phyloP scores from a whole-genome alignment of 2,888 invertebrate species.

The Synanthedon vespiformis region DNA sequence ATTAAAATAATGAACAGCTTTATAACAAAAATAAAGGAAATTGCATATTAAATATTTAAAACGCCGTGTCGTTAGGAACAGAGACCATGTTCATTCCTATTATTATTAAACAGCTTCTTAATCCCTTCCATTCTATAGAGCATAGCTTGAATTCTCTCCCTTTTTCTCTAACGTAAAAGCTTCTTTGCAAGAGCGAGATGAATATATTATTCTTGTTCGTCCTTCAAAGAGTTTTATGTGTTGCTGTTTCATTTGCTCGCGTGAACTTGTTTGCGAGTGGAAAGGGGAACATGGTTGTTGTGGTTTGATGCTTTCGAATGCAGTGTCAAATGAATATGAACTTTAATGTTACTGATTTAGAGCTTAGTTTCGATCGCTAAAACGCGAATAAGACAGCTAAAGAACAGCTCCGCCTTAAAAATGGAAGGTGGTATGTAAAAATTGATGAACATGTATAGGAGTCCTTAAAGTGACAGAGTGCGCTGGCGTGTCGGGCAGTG shows the following conservation, averaged over 20 bases:
- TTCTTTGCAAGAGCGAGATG: slow-evolving; percentile 26
- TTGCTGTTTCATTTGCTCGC: slow-evolving; percentile 45
- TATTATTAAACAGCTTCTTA: slow-evolving; percentile 65
- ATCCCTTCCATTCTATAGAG: slow-evolving; percentile 40
- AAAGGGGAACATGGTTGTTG: slow-evolving; percentile 47
- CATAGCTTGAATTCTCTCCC: slow-evolving; percentile 30
- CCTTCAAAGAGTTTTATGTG: slow-evolving; percentile 18
- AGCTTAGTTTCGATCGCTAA: slow-evolving; percentile 13
- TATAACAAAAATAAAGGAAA: slow-evolving; percentile 57
- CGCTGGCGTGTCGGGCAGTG: slow-evolving; percentile 67
- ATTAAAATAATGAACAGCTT: slow-evolving; percentile 40
- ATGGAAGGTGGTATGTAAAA: slow-evolving; percentile 72
- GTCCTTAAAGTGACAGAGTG: slow-evolving; percentile 70
- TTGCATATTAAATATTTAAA: slow-evolving; percentile 68
- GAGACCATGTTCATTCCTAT: slow-evolving; percentile 62
- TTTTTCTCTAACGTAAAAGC: slow-evolving; percentile 24
- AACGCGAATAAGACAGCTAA: slow-evolving; percentile 32
- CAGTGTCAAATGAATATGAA: slow-evolving; percentile 8
- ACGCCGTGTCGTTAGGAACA: slow-evolving; percentile 51
- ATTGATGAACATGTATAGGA: slow-evolving; percentile 71
- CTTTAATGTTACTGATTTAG: background rate
- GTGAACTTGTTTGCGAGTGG: slow-evolving; percentile 24
- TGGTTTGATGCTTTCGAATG: slow-evolving; percentile 32
- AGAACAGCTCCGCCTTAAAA: slow-evolving; percentile 70
- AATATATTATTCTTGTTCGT: slow-evolving; percentile 13